Evolutionary conservation across 2,888 invertebrate species (phyloP), one percentile per base, ranked within the genome.

Genomic region (Eremobia ochroleuca): DNA sequence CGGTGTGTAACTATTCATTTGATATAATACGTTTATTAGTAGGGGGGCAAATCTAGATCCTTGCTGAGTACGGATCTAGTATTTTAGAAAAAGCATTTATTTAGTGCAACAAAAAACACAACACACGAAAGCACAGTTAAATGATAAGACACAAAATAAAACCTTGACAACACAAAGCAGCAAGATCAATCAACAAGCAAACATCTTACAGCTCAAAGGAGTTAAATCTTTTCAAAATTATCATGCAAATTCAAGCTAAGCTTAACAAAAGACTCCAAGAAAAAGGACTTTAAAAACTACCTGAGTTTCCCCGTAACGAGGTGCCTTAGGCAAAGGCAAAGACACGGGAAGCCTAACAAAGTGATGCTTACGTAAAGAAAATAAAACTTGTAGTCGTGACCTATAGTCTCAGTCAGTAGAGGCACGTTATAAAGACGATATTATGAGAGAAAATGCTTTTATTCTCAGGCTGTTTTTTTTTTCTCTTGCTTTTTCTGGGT

Each of bases 341-440:
- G 82, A 81, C 79, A 74, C 76, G 79, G 40, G 86, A 89, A 88
- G 73, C 87, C 88, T 87, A 83, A 88, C 88, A 87, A 88, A 87
- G 86, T 85, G 84, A 62, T 75, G 83, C 83, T 87, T 85, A 85
- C 80, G 87, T 88, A 73, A 76, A 85, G 52, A 74, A 78, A 85
- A 86, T 83, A 83, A 81, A 82, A 74, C 67, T 69, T 65, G 80
- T 66, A 79, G 73, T 85, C 86, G 81, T 88, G 85, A 88, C 84
- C 85, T 86, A 86, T 69, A 85, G 76, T 76, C 34, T 76, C 73
- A 76, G 82, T 65, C 25, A 5, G 25, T 15, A 31, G 9, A n/a
- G 52, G 40, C 31, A 46, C 21, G 75, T 46, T 66, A 52, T 59
- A 31, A 43, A 62, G 49, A 65, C 28, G 3, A 8, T 31, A 13